Evolutionary conservation across 1,140 invertebrate genomes (phyloP), one percentile per base, ranked within the genome.

Genomic region (Myzus persicae): DNA sequence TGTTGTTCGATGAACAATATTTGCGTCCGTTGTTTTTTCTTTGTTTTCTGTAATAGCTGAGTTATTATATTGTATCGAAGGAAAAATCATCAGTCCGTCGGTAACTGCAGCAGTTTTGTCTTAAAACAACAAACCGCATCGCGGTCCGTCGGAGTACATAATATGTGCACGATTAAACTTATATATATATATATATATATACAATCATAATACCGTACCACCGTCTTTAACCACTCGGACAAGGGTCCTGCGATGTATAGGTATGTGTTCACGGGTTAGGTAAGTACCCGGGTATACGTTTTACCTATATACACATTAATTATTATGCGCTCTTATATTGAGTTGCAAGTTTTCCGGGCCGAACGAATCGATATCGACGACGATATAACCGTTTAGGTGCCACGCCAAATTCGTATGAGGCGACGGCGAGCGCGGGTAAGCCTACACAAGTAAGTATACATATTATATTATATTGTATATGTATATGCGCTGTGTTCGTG

Each of bases 1-100:
- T 54, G 88, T 90, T 59, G 88, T 90, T 90, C 51, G 51, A 59
- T 59, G 36, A 54, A 42, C 46, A 90, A 90, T 54, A 40, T 90
- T 90, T 90, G 88, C 14, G 22, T 54, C 24, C 4, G 22, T 46
- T n/a, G 22, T 24, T 90, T 88, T 89, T 38, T 51, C 26, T 24
- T 51, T 51, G 48, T 51, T 82, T 82, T n/a, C 26, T 0, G 14
- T 44, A 18, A 31, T 46, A 14, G 59, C 59, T 42, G 18, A 42
- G 5, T 7, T 40, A 38, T 36, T 36, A 81, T 84, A 42, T 84
- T 38, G n/a, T n/a, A 84, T 40, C 24, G 22, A 11, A 40, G 26
- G 82, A 84, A 82, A 38, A 82, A 82, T 24, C 36, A 82, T 82
- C 14, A n/a, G 54, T n/a, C n/a, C 5, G 14, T 67, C 2, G 59